Base-by-base conservation (phyloP, 2,888 invertebrate genomes). In the Agrochola lychnidis region DNA sequence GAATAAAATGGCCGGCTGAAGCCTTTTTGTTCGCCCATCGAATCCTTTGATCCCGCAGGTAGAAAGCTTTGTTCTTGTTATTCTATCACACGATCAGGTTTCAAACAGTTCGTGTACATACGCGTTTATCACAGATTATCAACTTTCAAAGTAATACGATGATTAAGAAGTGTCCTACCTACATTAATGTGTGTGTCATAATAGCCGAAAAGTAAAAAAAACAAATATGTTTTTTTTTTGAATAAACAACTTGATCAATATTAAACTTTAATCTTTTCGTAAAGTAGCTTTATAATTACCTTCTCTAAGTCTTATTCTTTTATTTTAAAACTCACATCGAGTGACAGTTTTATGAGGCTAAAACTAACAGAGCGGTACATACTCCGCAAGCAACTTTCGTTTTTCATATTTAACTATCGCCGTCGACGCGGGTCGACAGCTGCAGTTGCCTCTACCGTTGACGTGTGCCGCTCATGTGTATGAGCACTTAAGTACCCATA, bases 41-140 rank as follows among this genome's bases (percentile, higher is more conserved):
- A 83, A 85, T 82, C 81, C 76, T 78, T 78, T 86, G 84, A 87
- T 85, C 87, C 79, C 79, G 51, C 75, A 82, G 81, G 78, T 81
- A 78, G 70, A 81, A 84, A 84, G 80, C 85, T 81, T 87, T 87
- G 76, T 85, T 84, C 82, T 78, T 73, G 79, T 85, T 85, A 81
- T 87, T 82, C 73, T 80, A 84, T 84, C 80, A 85, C 77, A 85
- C 83, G 79, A 86, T 89, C 85, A 76, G 53, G 68, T 87, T 87
- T 84, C 89, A 86, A 87, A 88, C 82, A 75, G 69, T 82, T 81
- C 73, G 75, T 76, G 68, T 73, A 78, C 45, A 48, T 67, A 78
- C 22, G 45, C 48, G 59, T 70, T 67, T 78, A 78, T 67, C 53
- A 61, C 36, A 57, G 19, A 59, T 70, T 78, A 81, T 85, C 83